Base-by-base conservation (phyloP, 2,113 vertebrate species). In the Salminus brasiliensis region DNA sequence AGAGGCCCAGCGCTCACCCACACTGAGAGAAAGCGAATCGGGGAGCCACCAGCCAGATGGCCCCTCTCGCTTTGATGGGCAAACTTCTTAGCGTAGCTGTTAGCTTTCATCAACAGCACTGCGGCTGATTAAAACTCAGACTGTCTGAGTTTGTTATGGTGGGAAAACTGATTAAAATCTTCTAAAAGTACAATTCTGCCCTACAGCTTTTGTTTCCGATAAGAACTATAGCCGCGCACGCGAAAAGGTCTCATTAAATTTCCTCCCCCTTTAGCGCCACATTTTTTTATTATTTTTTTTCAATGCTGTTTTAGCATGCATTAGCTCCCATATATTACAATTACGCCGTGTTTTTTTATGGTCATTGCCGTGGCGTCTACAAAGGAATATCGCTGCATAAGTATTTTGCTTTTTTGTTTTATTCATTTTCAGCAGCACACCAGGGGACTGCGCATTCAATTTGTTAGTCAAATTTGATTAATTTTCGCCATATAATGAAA, bases 81-180 rank as follows among this genome's bases (percentile, higher is more conserved):
- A 86, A 89, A 86, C 84, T 85, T 88, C 87, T 87, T 87, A 82
- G 80, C 74, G 74, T 79, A 78, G 79, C 84, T 86, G 84, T 83
- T 85, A 89, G 88, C 87, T 87, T 87, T 85, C 86, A 81, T 86
- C 84, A 87, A 85, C 85, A 85, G 86, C 82, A 79, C 79, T 73
- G 74, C 9, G 69, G 62, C 78, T 84, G 80, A 84, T 85, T 74
- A 80, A 87, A 78, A 81, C 69, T 75, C 55, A 79, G 57, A 70
- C 52, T 78, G 73, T 82, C 78, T 67, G 62, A 36, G 60, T 74
- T 83, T 81, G 77, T 55, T 53, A 47, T 43, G 52, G 30, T 74
- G 65, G 52, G 45, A 43, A 60, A 32, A 76, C 79, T 71, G 68
- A 79, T 81, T 76, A 72, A 72, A 72, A 77, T 68, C 74, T 27